Evolutionary conservation across 2,797 vertebrate genomes (phyloP), one percentile per base, ranked within the genome.

Genomic region (Urophycis tenuis): DNA sequence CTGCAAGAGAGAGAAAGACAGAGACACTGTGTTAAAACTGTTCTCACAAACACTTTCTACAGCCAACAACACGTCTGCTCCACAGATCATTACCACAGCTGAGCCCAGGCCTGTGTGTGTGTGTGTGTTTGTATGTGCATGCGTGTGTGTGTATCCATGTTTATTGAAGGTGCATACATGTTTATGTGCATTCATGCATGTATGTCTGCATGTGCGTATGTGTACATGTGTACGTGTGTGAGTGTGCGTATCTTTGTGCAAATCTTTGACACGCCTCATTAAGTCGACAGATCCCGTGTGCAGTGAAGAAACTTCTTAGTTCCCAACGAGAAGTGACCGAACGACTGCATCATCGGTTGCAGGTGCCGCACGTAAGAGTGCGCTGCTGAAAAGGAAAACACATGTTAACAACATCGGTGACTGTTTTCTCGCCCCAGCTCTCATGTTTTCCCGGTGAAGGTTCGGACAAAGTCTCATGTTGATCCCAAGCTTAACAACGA

Each of bases 1-100:
- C 78, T 83, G 77, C 71, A 73, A 83, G 80, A 83, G 76, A 72
- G 9, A 32, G 35, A 64, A 35, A 33, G 60, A 80, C 75, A 84
- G 80, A 83, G 76, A 72, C 3, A 15, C 29, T 31, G 60, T 74
- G 67, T 71, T 76, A 45, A 75, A 82, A 75, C 72, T 70, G 45
- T 74, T 78, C 69, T 71, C 76, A 82, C 80, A 77, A 79, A 83
- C 80, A 74, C 70, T 34, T 31, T 71, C 75, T 6, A 8, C n/a
- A 19, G 80, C 84, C 78, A 81, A 73, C 77, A 77, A 73, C 78
- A 77, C 76, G 78, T 80, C 73, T 83, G 76, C 78, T 82, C 75
- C 0, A 30, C 77, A 83, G 31, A 81, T 77, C 78, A 78, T 77
- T 41, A 75, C 73, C 76, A 39, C 12, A 35, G 32, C 71, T 67